Conservation (phyloP, 1,140 invertebrate genomes). For the Zaprionus ornatus region DNA sequence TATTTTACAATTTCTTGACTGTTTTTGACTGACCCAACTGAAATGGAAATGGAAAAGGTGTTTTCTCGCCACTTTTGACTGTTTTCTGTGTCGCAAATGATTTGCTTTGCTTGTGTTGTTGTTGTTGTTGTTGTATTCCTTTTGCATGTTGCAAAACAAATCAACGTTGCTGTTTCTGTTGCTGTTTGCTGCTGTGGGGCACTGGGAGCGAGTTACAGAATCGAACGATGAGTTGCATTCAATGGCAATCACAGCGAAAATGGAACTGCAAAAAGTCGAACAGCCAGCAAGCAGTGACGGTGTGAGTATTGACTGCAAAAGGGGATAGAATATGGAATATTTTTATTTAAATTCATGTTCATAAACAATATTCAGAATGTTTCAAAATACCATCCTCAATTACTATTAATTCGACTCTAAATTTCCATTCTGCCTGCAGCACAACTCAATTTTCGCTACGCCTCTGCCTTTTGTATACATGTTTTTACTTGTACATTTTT, state of each 20-base stretch:
- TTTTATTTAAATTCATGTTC: not conserved
- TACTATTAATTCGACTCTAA: not conserved
- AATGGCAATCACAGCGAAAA: slow-evolving; percentile 56
- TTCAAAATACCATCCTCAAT: no score
- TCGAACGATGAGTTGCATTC: slow-evolving; percentile 67
- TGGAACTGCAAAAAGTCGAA: not conserved
- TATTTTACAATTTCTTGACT: slow-evolving; percentile 18
- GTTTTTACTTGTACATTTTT: slow-evolving; percentile 4
- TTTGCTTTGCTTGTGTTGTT: slow-evolving; percentile 30
- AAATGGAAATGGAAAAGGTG: not conserved
- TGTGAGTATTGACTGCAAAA: not conserved
- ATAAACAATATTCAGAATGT: no score
- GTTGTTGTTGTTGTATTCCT: slow-evolving; percentile 44
- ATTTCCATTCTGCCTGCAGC: not conserved
- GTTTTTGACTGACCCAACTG: slow-evolving; percentile 2
- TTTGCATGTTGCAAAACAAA: slow-evolving; percentile 75
- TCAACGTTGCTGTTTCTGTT: slow-evolving; percentile 60
- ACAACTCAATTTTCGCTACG: not conserved
- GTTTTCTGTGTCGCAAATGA: slow-evolving; percentile 36
- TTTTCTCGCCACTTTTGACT: slow-evolving; percentile 25
- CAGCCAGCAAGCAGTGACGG: slow-evolving; percentile 2
- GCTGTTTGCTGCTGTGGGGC: slow-evolving; percentile 41
- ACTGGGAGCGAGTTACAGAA: slow-evolving; percentile 52
- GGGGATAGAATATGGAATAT: not conserved
- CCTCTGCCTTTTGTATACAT: not conserved